phyloP scores from a whole-genome alignment of 2,797 vertebrate species.

The Geotrypetes seraphini region DNA sequence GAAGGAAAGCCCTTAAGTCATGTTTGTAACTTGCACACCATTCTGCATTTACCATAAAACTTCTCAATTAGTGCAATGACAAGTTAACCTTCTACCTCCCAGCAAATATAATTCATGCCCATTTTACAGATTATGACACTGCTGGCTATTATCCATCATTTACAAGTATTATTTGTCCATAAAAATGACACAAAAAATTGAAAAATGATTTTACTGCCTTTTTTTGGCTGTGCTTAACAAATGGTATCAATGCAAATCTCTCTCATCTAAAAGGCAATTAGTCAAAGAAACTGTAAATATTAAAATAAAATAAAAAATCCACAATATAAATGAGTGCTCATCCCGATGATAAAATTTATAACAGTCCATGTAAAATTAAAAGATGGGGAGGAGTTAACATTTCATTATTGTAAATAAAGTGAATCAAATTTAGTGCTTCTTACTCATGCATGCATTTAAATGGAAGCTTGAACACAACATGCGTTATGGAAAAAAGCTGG shows the following conservation, averaged over 20 bases:
- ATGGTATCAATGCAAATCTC: constrained; percentile 48
- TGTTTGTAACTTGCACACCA: constrained; percentile 30
- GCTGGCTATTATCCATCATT: constrained; percentile 63
- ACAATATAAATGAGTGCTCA: constrained; percentile 55
- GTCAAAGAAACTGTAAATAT: constrained; percentile 61
- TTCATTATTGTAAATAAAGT: constrained; percentile 54
- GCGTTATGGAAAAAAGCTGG: constrained; percentile 48
- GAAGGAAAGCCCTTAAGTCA: constrained; percentile 25
- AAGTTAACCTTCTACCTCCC: constrained; percentile 59
- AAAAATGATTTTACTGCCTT: constrained; percentile 55
- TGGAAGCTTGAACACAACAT: constrained; percentile 44
- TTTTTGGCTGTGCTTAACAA: constrained; percentile 56
- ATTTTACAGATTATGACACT: constrained; percentile 48
- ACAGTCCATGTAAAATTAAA: constrained; percentile 49
- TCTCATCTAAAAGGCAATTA: constrained; percentile 58
- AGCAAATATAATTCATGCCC: constrained; percentile 55
- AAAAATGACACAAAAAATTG: constrained; percentile 70
- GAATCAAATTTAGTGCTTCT: constrained; percentile 50
- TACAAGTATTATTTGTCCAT: constrained; percentile 68
- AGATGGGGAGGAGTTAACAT: constrained; percentile 41
- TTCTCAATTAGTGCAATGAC: constrained; percentile 55
- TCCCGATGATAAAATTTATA: constrained; percentile 54
- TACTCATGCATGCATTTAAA: constrained; percentile 44
- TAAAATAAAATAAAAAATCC: constrained; percentile 58
- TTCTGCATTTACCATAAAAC: constrained; percentile 48